Evolutionary conservation across 2,888 invertebrate genomes (phyloP), one percentile per base, ranked within the genome.

Genomic region (Phragmatobia fuliginosa): DNA sequence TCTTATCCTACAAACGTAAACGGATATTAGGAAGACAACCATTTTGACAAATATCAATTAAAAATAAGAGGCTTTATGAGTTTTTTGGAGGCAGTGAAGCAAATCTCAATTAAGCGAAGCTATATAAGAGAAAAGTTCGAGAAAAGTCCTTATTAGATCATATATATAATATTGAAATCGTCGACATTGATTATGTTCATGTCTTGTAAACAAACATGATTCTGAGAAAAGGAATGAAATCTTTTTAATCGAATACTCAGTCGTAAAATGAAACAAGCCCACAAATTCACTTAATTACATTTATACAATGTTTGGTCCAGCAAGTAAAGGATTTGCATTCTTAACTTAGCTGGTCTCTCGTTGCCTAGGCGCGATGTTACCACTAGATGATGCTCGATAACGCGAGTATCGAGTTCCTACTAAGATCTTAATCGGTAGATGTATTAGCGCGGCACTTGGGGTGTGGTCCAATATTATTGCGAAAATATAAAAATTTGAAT

Each of bases 401-500:
- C 36, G 70, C 64, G 79, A 81, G 87, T 88, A 90, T 91, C 88
- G 81, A 82, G 87, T 87, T 87, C 83, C 85, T 86, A 76, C 76
- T 83, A 83, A 89, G 90, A 91, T 91, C 85, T 86, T 88, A 88
- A 90, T 91, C 90, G 81, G 73, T 66, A 78, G 81, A 85, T 88
- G 86, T 88, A 86, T 88, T 88, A 87, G 86, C 86, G 84, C 85
- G 77, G 68, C 67, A 62, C 56, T 72, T 73, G 68, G 74, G 31
- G 62, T n/a, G 66, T 77, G 83, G 85, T 72, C 25, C 73, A 85
- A 83, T 78, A 72, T 66, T 73, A 5, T 38, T 73, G 74, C 58
- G 60, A 61, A 25, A 16, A 41, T 41, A 41, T 18, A 36, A 38
- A 21, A 36, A 36, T 2, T 2, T 18, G 38, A 1, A 0, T 49